phyloP scores from a whole-genome alignment of 2,113 vertebrate genomes.

The Stegastes partitus region DNA sequence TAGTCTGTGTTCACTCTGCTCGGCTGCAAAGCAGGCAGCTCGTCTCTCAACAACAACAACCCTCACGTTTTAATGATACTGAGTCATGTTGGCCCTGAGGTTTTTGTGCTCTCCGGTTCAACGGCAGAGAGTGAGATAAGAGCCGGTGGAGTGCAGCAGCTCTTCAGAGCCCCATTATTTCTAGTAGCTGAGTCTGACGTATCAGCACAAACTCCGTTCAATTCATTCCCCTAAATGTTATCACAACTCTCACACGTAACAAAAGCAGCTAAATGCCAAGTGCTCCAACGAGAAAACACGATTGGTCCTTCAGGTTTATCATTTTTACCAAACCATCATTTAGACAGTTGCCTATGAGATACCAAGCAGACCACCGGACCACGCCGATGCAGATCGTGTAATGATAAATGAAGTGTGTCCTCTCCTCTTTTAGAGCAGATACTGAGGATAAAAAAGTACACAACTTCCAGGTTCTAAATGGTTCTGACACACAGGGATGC shows the following conservation, averaged over 20 bases:
- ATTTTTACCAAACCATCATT: too few relatives aligned
- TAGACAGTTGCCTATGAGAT: too few relatives aligned
- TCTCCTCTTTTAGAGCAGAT: too few relatives aligned
- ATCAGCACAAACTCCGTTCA: neutral
- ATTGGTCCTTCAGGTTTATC: neutral
- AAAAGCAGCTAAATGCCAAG: neutral
- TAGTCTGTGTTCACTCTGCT: constrained; percentile 22
- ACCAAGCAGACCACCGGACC: too few relatives aligned
- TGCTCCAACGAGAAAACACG: neutral
- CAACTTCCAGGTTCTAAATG: too few relatives aligned
- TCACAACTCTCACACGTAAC: neutral
- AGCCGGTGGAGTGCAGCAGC: constrained; percentile 9
- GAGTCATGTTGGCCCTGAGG: constrained; percentile 15
- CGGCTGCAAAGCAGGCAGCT: constrained; percentile 1
- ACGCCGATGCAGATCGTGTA: too few relatives aligned
- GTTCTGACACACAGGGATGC: too few relatives aligned
- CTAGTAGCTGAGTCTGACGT: neutral
- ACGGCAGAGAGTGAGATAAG: neutral
- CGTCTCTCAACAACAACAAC: constrained; percentile 3
- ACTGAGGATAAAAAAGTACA: too few relatives aligned
- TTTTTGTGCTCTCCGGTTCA: neutral
- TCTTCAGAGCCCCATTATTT: neutral
- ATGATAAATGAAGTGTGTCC: too few relatives aligned
- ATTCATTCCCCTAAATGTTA: constrained; percentile 12
- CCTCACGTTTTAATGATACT: neutral